A percentile compares a stretch with the other conserved stretches of the same genome.
These are phyloP conservation scores for Phymanthus crucifer DNA, from an alignment of 92 coral and sea anemone species.

Conservation along the genomic window DNA sequence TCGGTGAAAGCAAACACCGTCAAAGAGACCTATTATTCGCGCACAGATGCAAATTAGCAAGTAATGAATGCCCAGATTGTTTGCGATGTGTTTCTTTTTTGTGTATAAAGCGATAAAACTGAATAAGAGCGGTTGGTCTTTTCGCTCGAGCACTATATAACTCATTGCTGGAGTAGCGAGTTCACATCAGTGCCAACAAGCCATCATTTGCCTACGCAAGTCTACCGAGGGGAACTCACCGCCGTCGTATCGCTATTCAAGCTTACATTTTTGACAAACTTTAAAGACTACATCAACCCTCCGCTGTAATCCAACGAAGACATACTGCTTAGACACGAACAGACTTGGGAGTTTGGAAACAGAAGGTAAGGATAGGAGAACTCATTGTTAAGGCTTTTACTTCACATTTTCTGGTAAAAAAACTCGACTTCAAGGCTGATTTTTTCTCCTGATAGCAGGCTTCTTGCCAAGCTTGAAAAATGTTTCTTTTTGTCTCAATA, in stretches of 20 bases:
- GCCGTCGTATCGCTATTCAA: background rate
- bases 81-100: constrained; percentile 34
- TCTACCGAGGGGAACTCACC: background rate
- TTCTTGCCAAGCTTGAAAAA: background rate
- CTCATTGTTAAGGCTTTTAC: background rate
- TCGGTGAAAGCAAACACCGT: constrained; percentile 31
- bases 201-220: background rate
- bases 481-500: background rate
- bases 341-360: background rate
- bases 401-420: background rate
- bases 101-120: constrained; percentile 26
- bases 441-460: background rate
- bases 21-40: constrained; percentile 24
- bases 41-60: constrained; percentile 26
- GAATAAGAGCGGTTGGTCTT: constrained; percentile 41
- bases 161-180: constrained; percentile 1
- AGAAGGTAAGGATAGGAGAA: background rate
- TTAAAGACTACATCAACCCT: background rate
- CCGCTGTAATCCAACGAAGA: constrained; percentile 6
- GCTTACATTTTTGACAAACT: background rate
- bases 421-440: constrained; percentile 1
- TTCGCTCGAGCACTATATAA: constrained; percentile 32
- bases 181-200: background rate
- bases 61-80: constrained; percentile 42
- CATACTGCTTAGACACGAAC: constrained; percentile 3